Evolutionary conservation across 1,140 invertebrate genomes (phyloP), one percentile per base, ranked within the genome.

Genomic region (Mamestra configurata): DNA sequence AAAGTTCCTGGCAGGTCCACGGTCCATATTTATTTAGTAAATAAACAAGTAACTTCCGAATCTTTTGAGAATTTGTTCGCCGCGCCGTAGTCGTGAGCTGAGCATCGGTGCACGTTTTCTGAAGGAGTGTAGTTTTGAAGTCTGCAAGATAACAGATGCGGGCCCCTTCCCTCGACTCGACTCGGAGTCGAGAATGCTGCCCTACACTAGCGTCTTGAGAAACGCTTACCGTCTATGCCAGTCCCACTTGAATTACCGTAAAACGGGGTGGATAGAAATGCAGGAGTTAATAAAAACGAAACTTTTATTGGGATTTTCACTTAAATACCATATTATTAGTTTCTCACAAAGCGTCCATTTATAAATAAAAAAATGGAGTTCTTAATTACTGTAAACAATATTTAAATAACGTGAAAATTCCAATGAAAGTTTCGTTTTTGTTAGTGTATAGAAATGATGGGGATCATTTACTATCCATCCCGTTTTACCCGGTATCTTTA

Each of bases 121-220:
- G 20, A 43, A 51, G 66, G 53, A 55, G 24, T 31, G 53, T 70
- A 80, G 73, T 70, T 77, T 77, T 75, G 51, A 51, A 61, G 40
- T 61, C 64, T 46, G 61, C 51, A 59, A 77, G 79, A 80, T 80
- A 80, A 80, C 79, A 80, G 53, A 73, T 70, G 79, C 72, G 49
- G 35, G 71, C 64, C 55, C 18, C 75, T 46, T 20, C 20, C 22
- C 49, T 37, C 51, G 37, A 40, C 59, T 57, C 15, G 37, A 40
- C 59, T 57, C 10, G 37, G 22, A 76, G 61, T 77, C 43, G 73
- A 80, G 61, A 71, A 59, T 11, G 11, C 43, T 71, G 40, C 64
- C 61, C 35, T 51, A 57, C 24, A 49, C 79, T 43, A 18, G 71
- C 71, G 51, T 43, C 72, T 80, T 49, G 79, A 77, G 73, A 80